Evolutionary conservation across 2,888 invertebrate genomes (phyloP), one percentile per base, ranked within the genome.

Genomic region (Meliscaeva auricollis): DNA sequence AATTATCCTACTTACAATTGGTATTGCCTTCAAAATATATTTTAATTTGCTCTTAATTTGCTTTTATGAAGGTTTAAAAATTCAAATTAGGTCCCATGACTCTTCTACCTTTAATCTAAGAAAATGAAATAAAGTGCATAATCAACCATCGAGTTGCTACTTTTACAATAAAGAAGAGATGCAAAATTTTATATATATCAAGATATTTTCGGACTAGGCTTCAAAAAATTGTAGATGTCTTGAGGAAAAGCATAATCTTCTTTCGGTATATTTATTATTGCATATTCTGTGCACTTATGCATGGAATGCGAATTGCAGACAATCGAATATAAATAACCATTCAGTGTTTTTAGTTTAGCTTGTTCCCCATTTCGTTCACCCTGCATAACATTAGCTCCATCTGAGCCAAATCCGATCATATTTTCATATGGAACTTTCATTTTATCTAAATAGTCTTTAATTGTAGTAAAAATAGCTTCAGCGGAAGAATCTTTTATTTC

Each of bases 201-300:
- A n/a, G n/a, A n/a, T n/a, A n/a, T 48, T 48, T 48, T 64, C 4
- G 32, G 17, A 13, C 46, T 64, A 22, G 46, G 9, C 13, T 64
- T 64, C 5, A 46, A 46, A 30, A 64, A 64, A 4, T 64, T n/a
- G 26, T 15, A 62, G n/a, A 62, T 30, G 5, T 64, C 44, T 32
- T 64, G 64, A 0, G 64, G 58, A 32, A 58, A 17, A 0, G 35
- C 17, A 3, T 35, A 58, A 1, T 38, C 2, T 58, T 35, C 58
- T 11, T 32, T 64, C 32, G 64, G 48, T 11, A 60, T 13, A 9
- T 15, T 60, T 11, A 1, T 5, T 15, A 15, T 4, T 4, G 48
- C 64, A 20, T 64, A 64, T 20, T 64, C 64, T 30, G 64, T 48
- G 4, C 64, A 64, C 32, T 64, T 64, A 8, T 64, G 48, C 32